Conservation (phyloP, 2,888 invertebrate species). For the Bombylius major region DNA sequence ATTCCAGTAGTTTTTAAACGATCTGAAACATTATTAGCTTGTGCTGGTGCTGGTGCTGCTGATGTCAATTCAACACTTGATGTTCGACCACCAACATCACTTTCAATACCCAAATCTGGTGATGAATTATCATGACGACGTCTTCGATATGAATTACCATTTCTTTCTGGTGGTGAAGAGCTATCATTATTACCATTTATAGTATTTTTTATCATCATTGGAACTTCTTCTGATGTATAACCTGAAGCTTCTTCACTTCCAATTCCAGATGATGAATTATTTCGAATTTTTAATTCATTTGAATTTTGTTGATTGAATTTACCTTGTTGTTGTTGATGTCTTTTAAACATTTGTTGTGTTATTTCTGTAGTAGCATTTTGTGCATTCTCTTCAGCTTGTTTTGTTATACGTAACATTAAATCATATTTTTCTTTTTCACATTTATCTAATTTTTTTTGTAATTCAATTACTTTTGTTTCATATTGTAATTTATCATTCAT, state of each 20-base stretch:
- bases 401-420: constrained; percentile 21
- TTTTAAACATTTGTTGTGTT: background rate
- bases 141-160: constrained; percentile 17
- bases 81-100: constrained; percentile 58
- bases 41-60: constrained; percentile 24
- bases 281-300: background rate
- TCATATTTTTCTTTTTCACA: constrained; percentile 27
- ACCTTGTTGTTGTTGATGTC: background rate
- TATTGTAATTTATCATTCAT: constrained; percentile 55
- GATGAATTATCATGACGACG: constrained; percentile 44
- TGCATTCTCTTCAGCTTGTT: constrained; percentile 25
- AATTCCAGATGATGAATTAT: constrained; percentile 9
- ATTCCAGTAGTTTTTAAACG: constrained; percentile 1
- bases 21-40: background rate
- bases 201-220: constrained; percentile 10
- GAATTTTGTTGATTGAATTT: constrained; percentile 4
- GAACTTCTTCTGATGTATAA: constrained; percentile 39
- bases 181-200: background rate
- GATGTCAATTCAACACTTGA: constrained; percentile 38
- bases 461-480: constrained; percentile 38
- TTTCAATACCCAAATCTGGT: constrained; percentile 83
- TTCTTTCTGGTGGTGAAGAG: background rate
- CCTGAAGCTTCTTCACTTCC: constrained; percentile 32
- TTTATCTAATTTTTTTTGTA: constrained; percentile 19
- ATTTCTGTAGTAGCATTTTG: constrained; percentile 16